Percentiles rank a stretch among this genome's conserved stretches.
phyloP scores from a whole-genome alignment of 2,888 invertebrate species.

The Sabatieria punctata region DNA sequence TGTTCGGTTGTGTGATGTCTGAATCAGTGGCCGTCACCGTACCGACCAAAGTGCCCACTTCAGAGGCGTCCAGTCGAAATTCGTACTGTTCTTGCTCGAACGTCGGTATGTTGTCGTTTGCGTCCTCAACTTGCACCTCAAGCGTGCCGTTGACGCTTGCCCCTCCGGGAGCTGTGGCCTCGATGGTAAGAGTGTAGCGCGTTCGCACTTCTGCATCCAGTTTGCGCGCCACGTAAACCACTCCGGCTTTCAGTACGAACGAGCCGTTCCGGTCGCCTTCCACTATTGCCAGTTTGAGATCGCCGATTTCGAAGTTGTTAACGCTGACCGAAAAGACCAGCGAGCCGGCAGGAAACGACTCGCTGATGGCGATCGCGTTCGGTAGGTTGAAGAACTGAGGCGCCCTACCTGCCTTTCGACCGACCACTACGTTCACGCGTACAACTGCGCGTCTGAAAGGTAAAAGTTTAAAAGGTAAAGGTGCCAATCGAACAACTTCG shows the following conservation, averaged over 20 bases:
- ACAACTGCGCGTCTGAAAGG: background rate
- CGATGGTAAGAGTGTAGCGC: slow-evolving; percentile 61
- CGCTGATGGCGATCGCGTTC: background rate
- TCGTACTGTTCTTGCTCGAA: slow-evolving; percentile 48
- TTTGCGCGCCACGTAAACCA: slow-evolving; percentile 74
- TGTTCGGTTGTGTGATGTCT: background rate
- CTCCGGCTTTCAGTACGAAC: slow-evolving; percentile 39
- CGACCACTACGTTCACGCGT: background rate
- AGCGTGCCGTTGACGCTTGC: background rate
- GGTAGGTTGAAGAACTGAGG: background rate
- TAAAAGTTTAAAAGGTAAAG: background rate
- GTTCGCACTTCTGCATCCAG: slow-evolving; percentile 76
- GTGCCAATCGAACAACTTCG: no score
- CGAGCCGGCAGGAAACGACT: background rate
- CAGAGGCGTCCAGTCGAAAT: background rate
- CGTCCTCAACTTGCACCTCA: slow-evolving; percentile 55
- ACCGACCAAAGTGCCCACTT: no score
- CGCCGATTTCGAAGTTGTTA: background rate
- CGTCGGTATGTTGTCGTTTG: slow-evolving; percentile 73
- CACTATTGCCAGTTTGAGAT: background rate
- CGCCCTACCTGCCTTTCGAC: no score
- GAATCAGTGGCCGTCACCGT: background rate
- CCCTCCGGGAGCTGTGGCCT: slow-evolving; percentile 52
- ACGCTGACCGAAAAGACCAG: background rate
- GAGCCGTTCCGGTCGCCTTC: background rate